These are phyloP conservation scores for Pomatostomus ruficeps DNA, from an alignment of 2,113 vertebrate species.

Conservation along the genomic window DNA sequence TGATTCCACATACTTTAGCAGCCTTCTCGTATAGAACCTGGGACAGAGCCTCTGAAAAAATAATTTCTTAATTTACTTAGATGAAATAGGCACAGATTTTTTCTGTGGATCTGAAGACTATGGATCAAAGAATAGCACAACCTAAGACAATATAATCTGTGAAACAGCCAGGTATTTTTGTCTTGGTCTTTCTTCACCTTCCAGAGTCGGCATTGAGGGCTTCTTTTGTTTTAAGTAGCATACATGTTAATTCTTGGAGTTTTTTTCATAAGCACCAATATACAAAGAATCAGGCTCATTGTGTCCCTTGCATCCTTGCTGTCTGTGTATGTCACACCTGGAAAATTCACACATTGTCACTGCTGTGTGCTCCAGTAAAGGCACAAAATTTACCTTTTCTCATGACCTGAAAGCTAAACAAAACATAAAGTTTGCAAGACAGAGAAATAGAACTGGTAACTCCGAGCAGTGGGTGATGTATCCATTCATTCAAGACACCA, in stretches of 20 bases:
- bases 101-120: not conserved
- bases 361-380: not conserved
- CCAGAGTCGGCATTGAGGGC: fast-evolving
- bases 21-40: not conserved
- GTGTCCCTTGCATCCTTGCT: not conserved
- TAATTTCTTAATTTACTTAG: not conserved
- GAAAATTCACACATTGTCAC: not conserved
- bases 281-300: not conserved
- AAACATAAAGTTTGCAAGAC: not conserved
- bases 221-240: not conserved
- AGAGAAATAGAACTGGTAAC: not conserved
- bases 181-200: not conserved
- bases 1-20: not conserved
- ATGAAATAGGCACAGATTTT: not conserved
- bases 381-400: not conserved
- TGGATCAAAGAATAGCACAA: not conserved
- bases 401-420: not conserved
- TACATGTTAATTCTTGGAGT: fast-evolving
- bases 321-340: not conserved
- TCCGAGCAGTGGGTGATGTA: not conserved
- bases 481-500: not conserved
- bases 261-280: not conserved
- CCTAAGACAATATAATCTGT: not conserved
- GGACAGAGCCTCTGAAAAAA: not conserved
- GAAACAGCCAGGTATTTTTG: not conserved